Base-by-base conservation (phyloP, 2,888 invertebrate genomes). In the Protophormia terraenovae region DNA sequence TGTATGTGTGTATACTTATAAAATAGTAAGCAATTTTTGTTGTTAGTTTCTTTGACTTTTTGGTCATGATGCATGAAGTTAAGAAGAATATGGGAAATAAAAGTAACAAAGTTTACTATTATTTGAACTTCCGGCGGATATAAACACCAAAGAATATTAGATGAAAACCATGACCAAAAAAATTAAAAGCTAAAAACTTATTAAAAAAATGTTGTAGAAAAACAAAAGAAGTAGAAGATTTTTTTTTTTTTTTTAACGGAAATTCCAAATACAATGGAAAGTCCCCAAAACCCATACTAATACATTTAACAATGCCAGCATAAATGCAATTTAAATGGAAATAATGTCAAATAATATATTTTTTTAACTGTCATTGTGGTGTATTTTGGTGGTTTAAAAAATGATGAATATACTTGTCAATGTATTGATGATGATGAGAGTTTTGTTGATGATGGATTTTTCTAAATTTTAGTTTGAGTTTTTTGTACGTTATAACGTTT, bases 81-180 rank as follows among this genome's bases (percentile, higher is more conserved):
- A 27, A 35, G 38, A 19, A 50, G 12, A 12, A 60, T 32, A 67
- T 58, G 16, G 47, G 45, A 71, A 80, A 58, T 47, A 72, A 66
- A 50, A 73, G 55, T 71, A 75, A 82, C 58, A 82, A 85, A 79
- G 41, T 82, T 75, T 69, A 58, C 41, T 60, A 75, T 79, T 85
- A 82, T 82, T 82, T 75, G 41, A 69, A 79, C 75, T 71, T 82
- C 78, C 82, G 73, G 41, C 75, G 75, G 75, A 82, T 82, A 69
- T 47, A 75, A 82, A 69, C 35, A 82, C 62, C 69, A 29, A 38
- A 78, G 50, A 53, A 64, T 76, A 69, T 64, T 71, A 76, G 35
- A 62, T 24, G 24, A 5, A 35, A 38, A 19, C 10, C 55, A 45
- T 5, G 14, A 47, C 8, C 4, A 27, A 32, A 55, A 45, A 35